Base-by-base conservation (phyloP, 2,113 vertebrate genomes). In the Nycticorax nycticorax region DNA sequence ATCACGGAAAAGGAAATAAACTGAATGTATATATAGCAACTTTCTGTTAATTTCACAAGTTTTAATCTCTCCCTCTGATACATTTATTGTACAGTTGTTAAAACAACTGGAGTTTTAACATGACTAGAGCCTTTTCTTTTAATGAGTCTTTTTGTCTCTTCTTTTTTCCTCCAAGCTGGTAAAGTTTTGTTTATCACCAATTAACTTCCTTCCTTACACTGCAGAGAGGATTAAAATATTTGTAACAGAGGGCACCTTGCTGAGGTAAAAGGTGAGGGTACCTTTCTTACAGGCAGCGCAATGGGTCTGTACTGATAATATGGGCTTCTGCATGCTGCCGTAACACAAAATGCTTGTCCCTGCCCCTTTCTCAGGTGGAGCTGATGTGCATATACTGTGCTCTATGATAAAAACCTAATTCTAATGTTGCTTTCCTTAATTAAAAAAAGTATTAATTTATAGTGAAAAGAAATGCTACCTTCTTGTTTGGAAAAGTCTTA, bases 281-380 rank as follows among this genome's bases (percentile, higher is more conserved):
- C 39, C 59, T 85, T 57, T 93, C 30, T 43, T n/a, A 30, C 41
- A 71, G 82, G 19, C 50, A 60, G 23, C 3, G 7, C n/a, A 41
- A 4, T 0, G 10, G 18, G 23, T 47, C 81, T 53, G n/a, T 15
- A 16, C 7, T 0, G 1, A 8, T 22, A 41, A 6, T 1, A 3
- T 1, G 16, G 53, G 71, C 41, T 71, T 33, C 43, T 37, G 22
- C n/a, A 4, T 2, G 4, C 62, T 82, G 67, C 47, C 60, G 19
- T 13, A 27, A n/a, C 4, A 15, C 24, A 60, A 39, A 57, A 10
- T 24, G 28, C 7, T 79, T 21, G 48, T 47, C 26, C 35, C 39
- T 82, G 53, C 39, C 33, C 5, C 56, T n/a, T 39, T 30, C 48
- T 73, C 30, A 33, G 48, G 14, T 26, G 27, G 12, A 67, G 64